Evolutionary conservation across 2,888 invertebrate genomes (phyloP), one percentile per base, ranked within the genome.

Genomic region (Zygogramma bicolorata): DNA sequence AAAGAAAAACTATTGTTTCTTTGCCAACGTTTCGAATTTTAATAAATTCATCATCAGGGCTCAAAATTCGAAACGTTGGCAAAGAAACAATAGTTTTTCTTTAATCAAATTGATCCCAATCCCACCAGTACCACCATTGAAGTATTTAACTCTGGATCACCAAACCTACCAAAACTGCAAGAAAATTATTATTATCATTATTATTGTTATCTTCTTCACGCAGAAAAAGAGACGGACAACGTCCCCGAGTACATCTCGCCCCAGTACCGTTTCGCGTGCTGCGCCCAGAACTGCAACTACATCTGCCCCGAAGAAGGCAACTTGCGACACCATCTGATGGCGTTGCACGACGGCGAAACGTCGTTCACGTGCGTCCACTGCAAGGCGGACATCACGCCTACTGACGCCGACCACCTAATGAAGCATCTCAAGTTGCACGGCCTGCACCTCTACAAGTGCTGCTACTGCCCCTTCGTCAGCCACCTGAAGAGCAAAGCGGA

Each of bases 381-480:
- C 84, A 89, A 90, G 20, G 87, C 88, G 10, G 87, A 89, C 71
- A 87, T 91, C 59, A 86, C 87, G 10, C 86, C 90, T 46, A 65
- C 79, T 4, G 83, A 84, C 53, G 77, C 81, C 3, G 84, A 84
- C 29, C 76, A 53, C 42, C 73, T 95, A 69, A 85, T 93, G 10
- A 88, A 90, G 61, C 96, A 96, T 86, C 88, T 95, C 72, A 91
- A 92, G 82, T 90, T 93, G 87, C 96, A 96, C 86, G 94, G 94
- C 75, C 87, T 89, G 5, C 89, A 89, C 70, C 86, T 96, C 38
- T 95, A 91, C 85, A 93, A 92, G 78, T 96, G 95, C 85, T 89
- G 91, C 0, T 87, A 88, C 73, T 96, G 96, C 82, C 83, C 88
- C 38, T 92, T 91, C 83, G 89, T 92, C 77, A 92, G 94, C 84